Percentiles rank a stretch among this genome's conserved stretches.
These are phyloP conservation scores for Urocyon cinereoargenteus DNA, from an alignment of 2,797 vertebrate genomes.

Conservation along the genomic window DNA sequence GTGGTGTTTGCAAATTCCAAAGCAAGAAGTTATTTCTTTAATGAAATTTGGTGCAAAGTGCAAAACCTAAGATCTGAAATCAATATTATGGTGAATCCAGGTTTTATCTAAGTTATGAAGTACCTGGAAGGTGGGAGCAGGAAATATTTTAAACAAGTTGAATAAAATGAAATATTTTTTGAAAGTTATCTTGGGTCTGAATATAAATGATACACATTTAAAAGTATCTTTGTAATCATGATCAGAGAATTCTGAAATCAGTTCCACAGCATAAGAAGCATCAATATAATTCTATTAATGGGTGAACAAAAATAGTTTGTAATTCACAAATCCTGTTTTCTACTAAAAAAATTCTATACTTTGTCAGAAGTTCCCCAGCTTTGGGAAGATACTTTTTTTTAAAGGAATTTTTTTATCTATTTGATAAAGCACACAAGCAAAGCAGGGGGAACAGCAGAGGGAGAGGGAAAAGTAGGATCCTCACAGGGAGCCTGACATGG, in stretches of 20 bases:
- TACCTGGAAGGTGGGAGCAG: not conserved
- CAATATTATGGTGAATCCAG: not conserved
- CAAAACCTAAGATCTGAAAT: conserved; percentile 45
- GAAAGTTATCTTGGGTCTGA: conserved; percentile 35
- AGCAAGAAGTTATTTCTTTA: conserved; percentile 24
- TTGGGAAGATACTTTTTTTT: not conserved
- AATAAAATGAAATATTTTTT: conserved; percentile 24
- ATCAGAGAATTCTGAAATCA: not conserved
- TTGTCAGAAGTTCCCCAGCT: conserved; percentile 23
- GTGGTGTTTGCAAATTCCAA: not conserved
- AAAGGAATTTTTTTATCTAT: too few relatives aligned
- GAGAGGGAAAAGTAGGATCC: too few relatives aligned
- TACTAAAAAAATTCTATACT: not conserved
- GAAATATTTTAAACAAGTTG: not conserved
- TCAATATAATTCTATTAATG: not conserved
- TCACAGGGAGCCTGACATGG: too few relatives aligned
- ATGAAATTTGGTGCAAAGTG: conserved; percentile 27
- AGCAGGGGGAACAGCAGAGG: too few relatives aligned
- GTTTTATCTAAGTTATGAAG: conserved; percentile 26
- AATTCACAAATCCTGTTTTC: not conserved
- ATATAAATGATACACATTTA: not conserved
- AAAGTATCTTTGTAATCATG: conserved; percentile 30
- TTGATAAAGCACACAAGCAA: too few relatives aligned
- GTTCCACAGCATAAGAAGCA: not conserved
- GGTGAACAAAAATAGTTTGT: not conserved